phyloP scores from a whole-genome alignment of 2,888 invertebrate species.

The Oligia strigilis region DNA sequence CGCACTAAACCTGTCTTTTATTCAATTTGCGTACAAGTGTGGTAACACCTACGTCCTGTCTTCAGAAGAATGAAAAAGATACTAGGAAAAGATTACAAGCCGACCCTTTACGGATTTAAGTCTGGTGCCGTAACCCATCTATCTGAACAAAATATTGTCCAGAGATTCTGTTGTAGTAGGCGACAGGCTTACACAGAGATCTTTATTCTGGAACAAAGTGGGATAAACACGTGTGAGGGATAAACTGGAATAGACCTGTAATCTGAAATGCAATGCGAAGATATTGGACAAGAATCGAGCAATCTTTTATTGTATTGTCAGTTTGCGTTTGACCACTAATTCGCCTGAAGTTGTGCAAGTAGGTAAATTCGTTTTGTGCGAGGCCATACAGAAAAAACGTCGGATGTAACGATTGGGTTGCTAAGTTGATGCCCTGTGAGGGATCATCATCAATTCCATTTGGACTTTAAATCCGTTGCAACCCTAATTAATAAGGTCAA shows the following conservation, averaged over 20 bases:
- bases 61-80: slow-evolving; percentile 40
- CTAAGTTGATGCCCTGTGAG: neutral
- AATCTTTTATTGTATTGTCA: neutral
- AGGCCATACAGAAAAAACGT: neutral
- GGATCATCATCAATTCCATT: neutral
- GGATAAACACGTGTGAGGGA: neutral
- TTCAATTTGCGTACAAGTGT: slow-evolving; percentile 31
- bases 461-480: neutral
- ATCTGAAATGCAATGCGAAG: neutral
- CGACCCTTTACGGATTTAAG: slow-evolving; percentile 40
- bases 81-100: slow-evolving; percentile 32
- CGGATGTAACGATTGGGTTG: neutral
- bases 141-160: slow-evolving; percentile 37
- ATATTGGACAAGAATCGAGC: neutral
- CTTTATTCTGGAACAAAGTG: slow-evolving; percentile 17
- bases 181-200: neutral
- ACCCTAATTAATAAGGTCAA: neutral
- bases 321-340: neutral
- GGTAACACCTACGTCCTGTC: neutral
- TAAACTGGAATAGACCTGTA: slow-evolving; percentile 3
- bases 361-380: neutral
- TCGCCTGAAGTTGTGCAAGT: neutral
- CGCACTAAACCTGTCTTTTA: neutral
- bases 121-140: slow-evolving; percentile 23
- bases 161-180: slow-evolving; percentile 17